A percentile compares a stretch with the other conserved stretches of the same genome.
Evolutionary conservation across 2,888 invertebrate species (phyloP).

Genomic region (Thymelicus sylvestris): DNA sequence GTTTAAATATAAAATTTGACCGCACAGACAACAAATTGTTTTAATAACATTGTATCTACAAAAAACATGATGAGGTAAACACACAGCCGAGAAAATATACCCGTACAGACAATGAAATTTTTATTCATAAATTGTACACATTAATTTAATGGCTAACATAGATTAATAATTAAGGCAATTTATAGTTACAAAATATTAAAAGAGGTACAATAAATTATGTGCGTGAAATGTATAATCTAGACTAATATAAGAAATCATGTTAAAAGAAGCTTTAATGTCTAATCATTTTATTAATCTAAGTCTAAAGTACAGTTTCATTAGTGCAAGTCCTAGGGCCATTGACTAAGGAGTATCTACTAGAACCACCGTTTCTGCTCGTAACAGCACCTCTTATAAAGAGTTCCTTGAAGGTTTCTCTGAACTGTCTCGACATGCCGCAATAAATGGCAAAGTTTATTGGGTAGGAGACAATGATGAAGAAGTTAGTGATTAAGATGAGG

Average conservation of each 20-base stretch:
- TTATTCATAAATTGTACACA: constrained; percentile 17
- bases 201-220: constrained; percentile 19
- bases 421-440: constrained; percentile 97
- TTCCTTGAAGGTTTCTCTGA: constrained; percentile 96
- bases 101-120: constrained; percentile 42
- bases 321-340: constrained; percentile 93
- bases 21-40: constrained; percentile 12
- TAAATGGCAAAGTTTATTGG: constrained; percentile 98
- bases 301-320: constrained; percentile 91
- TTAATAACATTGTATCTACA: constrained; percentile 34
- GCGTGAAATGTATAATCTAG: constrained; percentile 29
- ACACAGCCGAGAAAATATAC: constrained; percentile 69
- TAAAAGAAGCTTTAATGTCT: constrained; percentile 24
- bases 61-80: constrained; percentile 59
- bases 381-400: constrained; percentile 88
- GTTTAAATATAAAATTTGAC: constrained; percentile 43
- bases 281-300: neutral
- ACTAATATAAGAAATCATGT: constrained; percentile 49
- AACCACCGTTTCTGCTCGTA: constrained; percentile 87
- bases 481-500: constrained; percentile 93
- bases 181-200: constrained; percentile 22
- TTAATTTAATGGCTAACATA: constrained; percentile 16
- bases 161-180: constrained; percentile 21
- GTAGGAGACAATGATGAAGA: constrained; percentile 95
- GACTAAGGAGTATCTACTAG: constrained; percentile 91